These are phyloP conservation scores for Macrostomum cliftonense DNA, from an alignment of 2,888 invertebrate genomes.

Conservation along the genomic window DNA sequence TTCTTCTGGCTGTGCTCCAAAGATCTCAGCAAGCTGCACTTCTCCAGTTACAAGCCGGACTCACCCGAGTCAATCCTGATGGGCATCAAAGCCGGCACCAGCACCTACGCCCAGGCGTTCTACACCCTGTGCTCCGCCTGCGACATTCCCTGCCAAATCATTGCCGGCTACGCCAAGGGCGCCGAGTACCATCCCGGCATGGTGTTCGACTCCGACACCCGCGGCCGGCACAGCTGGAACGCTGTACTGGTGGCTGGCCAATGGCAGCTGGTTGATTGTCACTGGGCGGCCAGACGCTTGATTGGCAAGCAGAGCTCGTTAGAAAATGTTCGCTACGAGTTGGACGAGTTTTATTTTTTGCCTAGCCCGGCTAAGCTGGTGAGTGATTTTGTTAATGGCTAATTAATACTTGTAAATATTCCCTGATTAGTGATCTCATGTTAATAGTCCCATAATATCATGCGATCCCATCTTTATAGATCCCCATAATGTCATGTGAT, in stretches of 20 bases:
- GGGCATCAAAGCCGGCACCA: slow-evolving; percentile 32
- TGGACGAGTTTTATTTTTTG: slow-evolving; percentile 37
- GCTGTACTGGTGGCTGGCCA: slow-evolving; percentile 35
- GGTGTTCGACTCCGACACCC: slow-evolving; percentile 28
- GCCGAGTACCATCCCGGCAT: slow-evolving; percentile 37
- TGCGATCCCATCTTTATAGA: too few species aligned
- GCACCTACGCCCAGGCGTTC: slow-evolving; percentile 37
- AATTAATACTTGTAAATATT: too few species aligned
- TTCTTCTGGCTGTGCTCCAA: slow-evolving; percentile 38
- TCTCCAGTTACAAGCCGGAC: slow-evolving; percentile 27
- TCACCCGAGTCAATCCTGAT: slow-evolving; percentile 36
- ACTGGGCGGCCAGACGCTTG: slow-evolving; percentile 36
- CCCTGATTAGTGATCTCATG: too few species aligned
- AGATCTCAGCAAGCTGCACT: slow-evolving; percentile 33
- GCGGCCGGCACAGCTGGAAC: slow-evolving; percentile 37
- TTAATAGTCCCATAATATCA: too few species aligned
- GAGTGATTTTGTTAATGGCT: too few species aligned
- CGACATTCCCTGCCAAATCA: slow-evolving; percentile 30
- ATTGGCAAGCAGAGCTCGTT: slow-evolving; percentile 32
- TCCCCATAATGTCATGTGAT: too few species aligned
- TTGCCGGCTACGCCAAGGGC: slow-evolving; percentile 37
- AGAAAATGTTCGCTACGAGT: slow-evolving; percentile 22
- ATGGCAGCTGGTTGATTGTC: slow-evolving; percentile 36
- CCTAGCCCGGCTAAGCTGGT: slow-evolving; percentile 34
- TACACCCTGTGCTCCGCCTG: slow-evolving; percentile 28